Base-by-base conservation (phyloP, 2,797 vertebrate species). In the Epinephelus coioides region DNA sequence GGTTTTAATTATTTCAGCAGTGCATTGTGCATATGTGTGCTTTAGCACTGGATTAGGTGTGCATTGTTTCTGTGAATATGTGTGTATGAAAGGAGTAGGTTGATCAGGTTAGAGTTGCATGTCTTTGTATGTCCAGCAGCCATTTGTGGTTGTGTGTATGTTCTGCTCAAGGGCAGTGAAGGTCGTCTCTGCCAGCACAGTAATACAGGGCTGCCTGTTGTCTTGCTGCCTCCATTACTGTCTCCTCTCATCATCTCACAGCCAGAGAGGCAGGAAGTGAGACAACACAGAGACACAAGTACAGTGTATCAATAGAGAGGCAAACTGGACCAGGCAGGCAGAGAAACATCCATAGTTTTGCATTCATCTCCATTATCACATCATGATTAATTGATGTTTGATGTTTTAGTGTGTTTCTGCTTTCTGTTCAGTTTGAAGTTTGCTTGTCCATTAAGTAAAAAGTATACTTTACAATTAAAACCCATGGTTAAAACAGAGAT, bases 201-300 rank as follows among this genome's bases (percentile, higher is more conserved):
- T 53, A 59, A 80, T 69, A 62, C 46, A 4, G 1, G 56, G 71
- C 77, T 54, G 61, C 62, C 51, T 60, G 59, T 43, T 69, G 76
- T 49, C 54, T 44, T 2, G 10, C 74, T 55, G 68, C 66, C 38
- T 81, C 73, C 38, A 44, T 78, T 78, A 78, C 69, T 8, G 69
- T 85, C 69, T 70, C 2, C 1, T 87, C 50, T 72, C 53, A 83
- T 85, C 72, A 68, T 2, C 5, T 79, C 10, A 62, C n/a, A 53
- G 2, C 18, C n/a, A 30, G 30, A 74, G 59, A 65, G 30, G 19
- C 50, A 56, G 69, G 51, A 59, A 55, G 13, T 23, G 25, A 68
- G 18, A 67, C 46, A 51, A 25, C 18, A 51, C 18, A 0, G 38
- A 59, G 21, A 73, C 38, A 44, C 27, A 55, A 49, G 15, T 40